phyloP scores from a whole-genome alignment of 2,888 invertebrate species.

The Achlya flavicornis region DNA sequence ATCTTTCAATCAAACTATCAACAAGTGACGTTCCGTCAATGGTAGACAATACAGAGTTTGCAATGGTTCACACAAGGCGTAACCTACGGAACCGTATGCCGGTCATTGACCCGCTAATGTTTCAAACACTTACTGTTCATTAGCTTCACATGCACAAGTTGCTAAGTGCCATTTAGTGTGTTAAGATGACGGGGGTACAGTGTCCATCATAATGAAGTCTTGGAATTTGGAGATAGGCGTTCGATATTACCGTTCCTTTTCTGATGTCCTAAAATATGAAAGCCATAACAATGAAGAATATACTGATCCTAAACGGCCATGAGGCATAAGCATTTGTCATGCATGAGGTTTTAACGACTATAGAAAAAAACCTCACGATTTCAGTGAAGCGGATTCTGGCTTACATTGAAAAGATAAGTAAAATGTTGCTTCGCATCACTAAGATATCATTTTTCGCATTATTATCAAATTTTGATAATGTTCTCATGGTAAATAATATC shows the following conservation, averaged over 20 bases:
- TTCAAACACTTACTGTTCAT: slow-evolving; percentile 53
- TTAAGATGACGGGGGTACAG: not conserved
- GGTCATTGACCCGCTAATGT: slow-evolving; percentile 55
- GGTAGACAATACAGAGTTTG: not conserved
- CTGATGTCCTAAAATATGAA: too few relatives aligned
- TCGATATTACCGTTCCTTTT: not conserved
- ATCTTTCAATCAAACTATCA: too few relatives aligned
- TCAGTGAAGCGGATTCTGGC: not conserved
- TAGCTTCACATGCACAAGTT: slow-evolving; percentile 24
- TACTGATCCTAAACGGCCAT: not conserved
- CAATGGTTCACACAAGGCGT: slow-evolving; percentile 14
- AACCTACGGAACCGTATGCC: slow-evolving; percentile 33
- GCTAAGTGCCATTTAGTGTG: slow-evolving; percentile 25
- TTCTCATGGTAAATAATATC: not conserved
- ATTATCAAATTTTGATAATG: not conserved
- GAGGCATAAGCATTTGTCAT: not conserved
- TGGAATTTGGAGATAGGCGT: not conserved
- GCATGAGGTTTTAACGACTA: not conserved
- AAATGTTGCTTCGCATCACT: not conserved
- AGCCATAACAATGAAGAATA: not conserved
- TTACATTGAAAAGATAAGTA: not conserved
- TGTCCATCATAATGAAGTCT: not conserved
- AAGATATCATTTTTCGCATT: not conserved
- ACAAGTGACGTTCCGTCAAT: not conserved
- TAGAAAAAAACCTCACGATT: not conserved